Evolutionary conservation across 2,888 invertebrate species (phyloP).

Genomic region (Hymenopus coronatus): DNA sequence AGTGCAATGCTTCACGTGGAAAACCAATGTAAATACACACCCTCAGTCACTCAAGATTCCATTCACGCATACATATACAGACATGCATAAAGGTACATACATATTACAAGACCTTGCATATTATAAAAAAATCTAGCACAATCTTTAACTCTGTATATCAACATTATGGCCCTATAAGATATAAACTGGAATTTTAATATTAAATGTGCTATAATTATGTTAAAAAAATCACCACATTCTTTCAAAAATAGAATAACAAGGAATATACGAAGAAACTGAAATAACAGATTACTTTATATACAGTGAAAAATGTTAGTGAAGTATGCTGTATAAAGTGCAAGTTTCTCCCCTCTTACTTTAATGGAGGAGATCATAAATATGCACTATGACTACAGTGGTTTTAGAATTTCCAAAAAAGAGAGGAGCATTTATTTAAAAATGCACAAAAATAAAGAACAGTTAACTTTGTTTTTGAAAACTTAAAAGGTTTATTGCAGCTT

Average conservation of each 20-base stretch:
- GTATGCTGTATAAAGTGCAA: not conserved
- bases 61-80: not conserved
- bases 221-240: not conserved
- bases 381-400: not conserved
- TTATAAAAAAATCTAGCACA: constrained; percentile 11
- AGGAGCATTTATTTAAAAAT: not conserved
- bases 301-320: not conserved
- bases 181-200: constrained; percentile 3
- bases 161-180: constrained; percentile 12
- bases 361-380: not conserved
- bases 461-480: not conserved
- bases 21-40: not conserved
- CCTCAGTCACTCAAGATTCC: not conserved
- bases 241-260: not conserved
- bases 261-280: not conserved
- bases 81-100: constrained; percentile 3
- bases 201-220: not conserved
- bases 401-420: not conserved
- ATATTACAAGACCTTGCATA: constrained; percentile 5
- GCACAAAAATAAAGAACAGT: not conserved
- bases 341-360: not conserved
- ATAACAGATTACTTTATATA: not conserved
- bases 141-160: not conserved
- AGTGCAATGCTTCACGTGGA: not conserved
- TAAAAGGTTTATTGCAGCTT: not conserved